phyloP scores from a whole-genome alignment of 2,888 invertebrate genomes.

The Thymelicus acteon region DNA sequence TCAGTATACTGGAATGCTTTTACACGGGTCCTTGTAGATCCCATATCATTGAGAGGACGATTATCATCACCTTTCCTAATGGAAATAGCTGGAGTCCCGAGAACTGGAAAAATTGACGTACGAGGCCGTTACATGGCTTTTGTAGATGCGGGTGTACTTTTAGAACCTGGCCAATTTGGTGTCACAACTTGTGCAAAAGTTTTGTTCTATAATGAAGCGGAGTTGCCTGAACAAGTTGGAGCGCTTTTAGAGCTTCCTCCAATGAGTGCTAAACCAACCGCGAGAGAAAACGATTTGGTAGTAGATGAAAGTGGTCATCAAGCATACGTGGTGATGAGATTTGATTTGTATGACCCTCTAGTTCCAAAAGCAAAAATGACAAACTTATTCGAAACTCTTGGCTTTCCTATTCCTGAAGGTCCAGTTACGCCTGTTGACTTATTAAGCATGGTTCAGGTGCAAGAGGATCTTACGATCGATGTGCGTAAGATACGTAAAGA shows the following conservation, averaged over 20 bases:
- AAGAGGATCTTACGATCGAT: slow-evolving; percentile 62
- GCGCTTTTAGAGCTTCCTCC: slow-evolving; percentile 68
- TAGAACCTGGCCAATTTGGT: slow-evolving; percentile 64
- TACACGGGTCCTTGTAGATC: slow-evolving; percentile 69
- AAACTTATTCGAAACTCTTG: slow-evolving; percentile 61
- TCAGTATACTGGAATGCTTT: slow-evolving; percentile 73
- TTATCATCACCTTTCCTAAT: slow-evolving; percentile 60
- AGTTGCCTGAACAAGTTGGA: slow-evolving; percentile 55
- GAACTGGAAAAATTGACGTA: slow-evolving; percentile 65
- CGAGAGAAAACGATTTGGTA: slow-evolving; percentile 56
- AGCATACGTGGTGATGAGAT: slow-evolving; percentile 63
- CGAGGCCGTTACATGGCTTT: slow-evolving; percentile 71
- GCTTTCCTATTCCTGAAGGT: slow-evolving; percentile 56
- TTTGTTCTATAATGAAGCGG: slow-evolving; percentile 57
- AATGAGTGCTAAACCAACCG: slow-evolving; percentile 64
- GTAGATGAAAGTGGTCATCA: slow-evolving; percentile 64
- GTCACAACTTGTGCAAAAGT: slow-evolving; percentile 63
- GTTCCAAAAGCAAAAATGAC: slow-evolving; percentile 59
- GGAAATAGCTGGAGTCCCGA: slow-evolving; percentile 75
- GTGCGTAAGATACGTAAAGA: slow-evolving; percentile 66
- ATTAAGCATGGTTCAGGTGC: slow-evolving; percentile 52
- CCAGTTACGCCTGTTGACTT: slow-evolving; percentile 51
- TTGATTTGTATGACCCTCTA: slow-evolving; percentile 67
- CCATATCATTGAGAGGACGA: slow-evolving; percentile 52
- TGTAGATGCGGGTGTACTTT: slow-evolving; percentile 63